A percentile compares a stretch with the other conserved stretches of the same genome.
Conservation (phyloP, 2,113 vertebrate species). For the Ranitomeya imitator region DNA sequence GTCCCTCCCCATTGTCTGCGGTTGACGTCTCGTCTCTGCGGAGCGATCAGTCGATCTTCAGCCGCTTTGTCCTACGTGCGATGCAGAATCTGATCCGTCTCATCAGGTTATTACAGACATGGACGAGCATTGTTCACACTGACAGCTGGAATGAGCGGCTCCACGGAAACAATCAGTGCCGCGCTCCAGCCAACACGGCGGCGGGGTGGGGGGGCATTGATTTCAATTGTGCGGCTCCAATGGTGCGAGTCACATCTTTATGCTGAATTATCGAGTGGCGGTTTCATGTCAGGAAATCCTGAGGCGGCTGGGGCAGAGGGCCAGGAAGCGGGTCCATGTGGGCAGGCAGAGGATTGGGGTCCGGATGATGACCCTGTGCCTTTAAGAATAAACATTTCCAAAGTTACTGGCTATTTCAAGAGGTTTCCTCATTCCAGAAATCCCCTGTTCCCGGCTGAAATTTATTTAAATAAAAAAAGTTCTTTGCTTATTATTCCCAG, state of each 20-base stretch:
- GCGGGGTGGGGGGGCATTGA: background rate
- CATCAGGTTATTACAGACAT: background rate
- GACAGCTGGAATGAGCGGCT: slow-evolving; percentile 1
- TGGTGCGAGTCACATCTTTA: background rate
- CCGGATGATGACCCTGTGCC: background rate
- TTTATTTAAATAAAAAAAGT: too few relatives aligned
- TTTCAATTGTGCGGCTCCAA: background rate
- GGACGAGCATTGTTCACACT: slow-evolving; percentile 3
- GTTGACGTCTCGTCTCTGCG: background rate
- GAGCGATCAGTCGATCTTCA: background rate
- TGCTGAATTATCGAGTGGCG: background rate
- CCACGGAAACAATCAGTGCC: background rate
- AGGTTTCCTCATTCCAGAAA: too few relatives aligned
- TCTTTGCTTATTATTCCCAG: too few relatives aligned
- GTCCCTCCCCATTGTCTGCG: background rate
- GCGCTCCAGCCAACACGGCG: background rate
- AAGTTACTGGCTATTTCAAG: background rate
- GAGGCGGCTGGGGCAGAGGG: background rate
- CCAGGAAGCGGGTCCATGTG: background rate
- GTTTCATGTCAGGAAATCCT: background rate
- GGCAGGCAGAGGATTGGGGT: background rate
- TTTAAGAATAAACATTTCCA: background rate
- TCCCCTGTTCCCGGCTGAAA: too few relatives aligned
- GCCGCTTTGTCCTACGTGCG: background rate
- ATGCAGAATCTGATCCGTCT: background rate